phyloP scores from a whole-genome alignment of 2,888 invertebrate genomes.

The Lagria hirta region DNA sequence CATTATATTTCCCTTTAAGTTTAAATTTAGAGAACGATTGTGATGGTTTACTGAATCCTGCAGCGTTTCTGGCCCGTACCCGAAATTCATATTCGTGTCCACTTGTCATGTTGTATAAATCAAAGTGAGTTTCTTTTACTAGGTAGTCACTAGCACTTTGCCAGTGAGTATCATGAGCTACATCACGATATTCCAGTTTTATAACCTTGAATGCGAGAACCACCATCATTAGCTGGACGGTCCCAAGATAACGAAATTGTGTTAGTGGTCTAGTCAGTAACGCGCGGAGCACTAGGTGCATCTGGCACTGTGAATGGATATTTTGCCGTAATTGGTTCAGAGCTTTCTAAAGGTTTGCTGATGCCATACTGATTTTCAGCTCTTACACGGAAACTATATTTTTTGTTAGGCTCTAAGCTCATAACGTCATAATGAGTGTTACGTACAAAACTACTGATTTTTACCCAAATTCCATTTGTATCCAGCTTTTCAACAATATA shows the following conservation, averaged over 20 bases:
- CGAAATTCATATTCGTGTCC: conserved; percentile 98
- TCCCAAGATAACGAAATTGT: conserved; percentile 92
- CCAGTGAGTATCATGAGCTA: conserved; percentile 80
- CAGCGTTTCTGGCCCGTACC: conserved; percentile 95
- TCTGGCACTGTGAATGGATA: conserved; percentile 97
- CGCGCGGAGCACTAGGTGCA: conserved; percentile 84
- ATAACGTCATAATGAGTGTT: conserved; percentile 93
- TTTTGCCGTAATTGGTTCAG: conserved; percentile 88
- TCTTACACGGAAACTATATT: conserved; percentile 93
- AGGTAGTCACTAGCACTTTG: conserved; percentile 82
- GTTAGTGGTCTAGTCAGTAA: conserved; percentile 88
- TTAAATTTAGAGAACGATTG: conserved; percentile 78
- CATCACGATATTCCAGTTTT: conserved; percentile 87
- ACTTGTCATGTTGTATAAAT: conserved; percentile 77
- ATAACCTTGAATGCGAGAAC: conserved; percentile 92
- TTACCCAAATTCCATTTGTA: conserved; percentile 80
- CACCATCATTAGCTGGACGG: conserved; percentile 89
- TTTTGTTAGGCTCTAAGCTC: conserved; percentile 87
- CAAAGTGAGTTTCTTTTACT: conserved; percentile 85
- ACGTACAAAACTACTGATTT: conserved; percentile 89
- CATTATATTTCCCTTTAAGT: conserved; percentile 83
- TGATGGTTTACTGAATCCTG: conserved; percentile 94
- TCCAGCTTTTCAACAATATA: conserved; percentile 96
- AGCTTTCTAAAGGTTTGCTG: conserved; percentile 87
- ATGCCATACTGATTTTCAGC: conserved; percentile 98